Percentiles rank a stretch among this genome's conserved stretches.
These are phyloP conservation scores for Celastrina argiolus DNA, from an alignment of 2,888 invertebrate genomes.

Conservation along the genomic window DNA sequence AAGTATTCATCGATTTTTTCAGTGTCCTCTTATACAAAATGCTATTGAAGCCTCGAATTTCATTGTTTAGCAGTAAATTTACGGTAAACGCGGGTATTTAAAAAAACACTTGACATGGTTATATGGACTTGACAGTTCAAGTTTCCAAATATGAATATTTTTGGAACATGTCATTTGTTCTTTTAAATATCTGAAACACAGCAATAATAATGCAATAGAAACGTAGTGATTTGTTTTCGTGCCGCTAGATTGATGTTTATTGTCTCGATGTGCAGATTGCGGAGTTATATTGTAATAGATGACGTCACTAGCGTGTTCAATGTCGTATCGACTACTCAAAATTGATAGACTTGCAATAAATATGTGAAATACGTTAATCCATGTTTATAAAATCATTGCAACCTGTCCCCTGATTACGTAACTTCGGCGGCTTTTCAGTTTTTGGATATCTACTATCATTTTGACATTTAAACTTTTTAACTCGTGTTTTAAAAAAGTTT, in stretches of 20 bases:
- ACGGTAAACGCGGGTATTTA: conserved; percentile 43
- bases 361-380: too few relatives aligned
- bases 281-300: conserved; percentile 19
- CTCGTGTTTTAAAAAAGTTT: too few relatives aligned
- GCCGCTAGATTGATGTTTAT: conserved; percentile 64
- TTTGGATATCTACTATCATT: too few relatives aligned
- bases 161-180: conserved; percentile 30
- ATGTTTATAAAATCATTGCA: too few relatives aligned
- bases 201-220: conserved; percentile 72
- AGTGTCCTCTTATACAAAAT: conserved; percentile 28
- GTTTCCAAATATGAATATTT: not conserved
- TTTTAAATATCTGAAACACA: conserved; percentile 43
- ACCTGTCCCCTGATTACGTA: too few relatives aligned
- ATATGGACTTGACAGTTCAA: conserved; percentile 5
- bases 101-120: conserved; percentile 45
- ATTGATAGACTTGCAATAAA: not conserved
- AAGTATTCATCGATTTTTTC: not conserved
- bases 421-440: too few relatives aligned
- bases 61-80: conserved; percentile 52
- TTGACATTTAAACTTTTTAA: too few relatives aligned
- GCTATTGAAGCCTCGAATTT: conserved; percentile 28
- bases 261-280: conserved; percentile 22
- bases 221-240: conserved; percentile 57
- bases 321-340: not conserved
- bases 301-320: not conserved